phyloP scores from a whole-genome alignment of 2,797 vertebrate species.

The Synaphobranchus kaupii region DNA sequence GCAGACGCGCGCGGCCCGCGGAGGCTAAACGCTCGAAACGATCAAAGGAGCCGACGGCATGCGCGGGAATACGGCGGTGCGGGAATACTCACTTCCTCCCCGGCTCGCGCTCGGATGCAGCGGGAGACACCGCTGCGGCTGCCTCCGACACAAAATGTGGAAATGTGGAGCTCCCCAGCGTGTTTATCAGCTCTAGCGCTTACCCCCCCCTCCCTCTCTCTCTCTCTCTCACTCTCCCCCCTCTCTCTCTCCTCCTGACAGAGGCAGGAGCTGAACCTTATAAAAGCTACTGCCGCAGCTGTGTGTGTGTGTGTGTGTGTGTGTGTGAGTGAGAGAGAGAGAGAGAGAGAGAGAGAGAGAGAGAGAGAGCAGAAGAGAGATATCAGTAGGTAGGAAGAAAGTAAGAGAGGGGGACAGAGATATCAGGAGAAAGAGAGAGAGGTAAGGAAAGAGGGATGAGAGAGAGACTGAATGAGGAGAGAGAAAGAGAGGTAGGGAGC shows the following conservation, averaged over 20 bases:
- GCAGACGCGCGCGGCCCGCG: background rate
- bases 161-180: background rate
- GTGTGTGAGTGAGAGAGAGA: background rate
- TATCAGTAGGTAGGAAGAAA: background rate
- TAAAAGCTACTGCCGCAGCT: conserved; percentile 6
- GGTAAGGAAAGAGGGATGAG: background rate
- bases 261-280: too few species aligned
- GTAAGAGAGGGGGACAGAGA: background rate
- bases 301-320: background rate
- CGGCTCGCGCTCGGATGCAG: background rate
- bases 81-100: conserved; percentile 20
- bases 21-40: background rate
- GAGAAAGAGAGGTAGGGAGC: conserved; percentile 32
- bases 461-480: background rate
- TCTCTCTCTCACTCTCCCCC: background rate
- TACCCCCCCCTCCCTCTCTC: background rate
- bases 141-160: background rate
- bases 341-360: background rate
- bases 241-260: too few species aligned
- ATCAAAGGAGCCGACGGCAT: background rate
- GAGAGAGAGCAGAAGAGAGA: background rate
- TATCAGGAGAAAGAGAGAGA: background rate
- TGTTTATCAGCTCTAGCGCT: background rate
- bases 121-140: background rate
- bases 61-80: background rate